phyloP scores from a whole-genome alignment of 2,113 vertebrate species.

The Ictalurus furcatus region DNA sequence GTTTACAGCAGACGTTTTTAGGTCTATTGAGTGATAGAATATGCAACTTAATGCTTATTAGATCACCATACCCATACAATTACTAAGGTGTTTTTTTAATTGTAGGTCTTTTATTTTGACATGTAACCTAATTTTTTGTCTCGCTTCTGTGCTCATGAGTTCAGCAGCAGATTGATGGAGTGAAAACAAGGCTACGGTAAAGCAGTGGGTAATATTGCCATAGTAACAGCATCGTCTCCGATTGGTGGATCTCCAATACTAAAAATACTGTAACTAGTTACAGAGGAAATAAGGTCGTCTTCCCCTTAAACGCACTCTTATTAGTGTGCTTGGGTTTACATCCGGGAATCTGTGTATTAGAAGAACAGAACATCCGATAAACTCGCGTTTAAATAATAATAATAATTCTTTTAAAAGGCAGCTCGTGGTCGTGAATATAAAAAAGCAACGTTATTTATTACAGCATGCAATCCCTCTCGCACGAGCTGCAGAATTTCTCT shows the following conservation, averaged over 20 bases:
- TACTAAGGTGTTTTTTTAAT: neutral
- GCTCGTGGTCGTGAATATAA: neutral
- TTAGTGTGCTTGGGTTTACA: neutral
- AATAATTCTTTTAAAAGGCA: neutral
- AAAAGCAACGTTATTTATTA: neutral
- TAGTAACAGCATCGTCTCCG: neutral
- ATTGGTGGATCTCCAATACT: neutral
- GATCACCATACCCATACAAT: neutral
- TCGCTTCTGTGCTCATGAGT: neutral
- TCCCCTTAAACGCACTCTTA: neutral
- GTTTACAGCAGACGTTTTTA: neutral
- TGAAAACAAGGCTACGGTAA: neutral
- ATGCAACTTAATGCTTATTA: neutral
- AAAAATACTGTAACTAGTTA: neutral
- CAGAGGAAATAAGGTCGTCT: neutral
- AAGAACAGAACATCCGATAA: neutral
- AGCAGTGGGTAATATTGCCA: neutral
- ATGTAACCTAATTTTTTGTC: neutral
- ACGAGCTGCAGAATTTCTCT: slow-evolving; percentile 88
- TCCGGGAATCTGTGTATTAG: neutral
- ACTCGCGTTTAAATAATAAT: neutral
- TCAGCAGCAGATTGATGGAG: neutral
- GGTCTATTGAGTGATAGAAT: neutral
- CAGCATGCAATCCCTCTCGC: slow-evolving; percentile 82
- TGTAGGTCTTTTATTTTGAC: slow-evolving; percentile 37